These are phyloP conservation scores for Cinara cedri DNA, from an alignment of 2,888 invertebrate species.

Conservation along the genomic window DNA sequence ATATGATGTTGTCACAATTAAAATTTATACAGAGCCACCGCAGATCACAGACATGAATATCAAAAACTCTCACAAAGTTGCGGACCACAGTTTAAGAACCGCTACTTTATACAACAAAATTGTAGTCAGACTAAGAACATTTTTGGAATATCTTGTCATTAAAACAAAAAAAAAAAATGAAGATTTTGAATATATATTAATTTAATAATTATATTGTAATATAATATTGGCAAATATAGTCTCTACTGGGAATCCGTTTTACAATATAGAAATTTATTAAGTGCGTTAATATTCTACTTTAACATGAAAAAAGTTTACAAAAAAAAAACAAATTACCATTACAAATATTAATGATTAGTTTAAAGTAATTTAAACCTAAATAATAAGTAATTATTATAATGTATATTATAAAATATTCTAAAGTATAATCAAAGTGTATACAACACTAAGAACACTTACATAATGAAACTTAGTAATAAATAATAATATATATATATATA, in stretches of 20 bases:
- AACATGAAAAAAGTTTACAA: constrained; percentile 27
- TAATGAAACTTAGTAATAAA: constrained; percentile 45
- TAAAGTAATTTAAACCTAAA: constrained; percentile 43
- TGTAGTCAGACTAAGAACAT: no score
- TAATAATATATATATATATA: constrained; percentile 8
- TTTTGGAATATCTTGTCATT: no score
- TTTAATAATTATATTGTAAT: constrained; percentile 48
- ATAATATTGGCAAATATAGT: constrained; percentile 55
- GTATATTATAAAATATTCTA: constrained; percentile 22
- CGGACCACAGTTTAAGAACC: no score
- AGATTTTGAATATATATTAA: constrained; percentile 32
- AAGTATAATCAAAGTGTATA: constrained; percentile 33
- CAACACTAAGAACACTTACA: constrained; percentile 24
- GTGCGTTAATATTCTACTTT: constrained; percentile 49
- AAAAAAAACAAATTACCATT: constrained; percentile 44
- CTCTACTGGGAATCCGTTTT: constrained; percentile 39
- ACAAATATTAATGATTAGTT: constrained; percentile 37
- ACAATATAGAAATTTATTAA: constrained; percentile 29
- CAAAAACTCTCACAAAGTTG: no score
- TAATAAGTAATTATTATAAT: constrained; percentile 28
- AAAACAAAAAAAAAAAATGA: not conserved
- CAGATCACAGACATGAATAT: no score
- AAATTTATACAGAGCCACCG: no score
- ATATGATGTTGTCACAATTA: no score
- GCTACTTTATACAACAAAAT: no score